Evolutionary conservation across 2,888 invertebrate genomes (phyloP).

Genomic region (Protophormia terraenovae): DNA sequence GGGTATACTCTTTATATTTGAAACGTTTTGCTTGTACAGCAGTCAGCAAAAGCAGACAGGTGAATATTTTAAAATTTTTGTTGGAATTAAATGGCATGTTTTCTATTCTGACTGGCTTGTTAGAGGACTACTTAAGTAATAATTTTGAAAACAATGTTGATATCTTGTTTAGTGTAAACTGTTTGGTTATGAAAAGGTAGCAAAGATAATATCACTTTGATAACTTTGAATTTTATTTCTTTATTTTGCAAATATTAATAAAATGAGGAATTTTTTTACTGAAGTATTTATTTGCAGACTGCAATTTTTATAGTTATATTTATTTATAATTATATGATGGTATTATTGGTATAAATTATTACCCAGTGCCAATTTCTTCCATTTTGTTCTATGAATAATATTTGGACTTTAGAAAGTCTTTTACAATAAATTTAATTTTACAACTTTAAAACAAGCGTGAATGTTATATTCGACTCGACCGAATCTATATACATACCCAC

Average conservation of each 20-base stretch:
- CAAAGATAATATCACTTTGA: not conserved
- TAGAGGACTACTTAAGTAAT: not conserved
- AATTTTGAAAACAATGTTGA: not conserved
- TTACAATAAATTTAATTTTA: too few relatives aligned
- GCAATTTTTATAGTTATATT: not conserved
- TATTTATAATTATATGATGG: not conserved
- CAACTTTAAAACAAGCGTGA: too few relatives aligned
- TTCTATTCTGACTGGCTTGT: not conserved
- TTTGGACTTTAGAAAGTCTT: too few relatives aligned
- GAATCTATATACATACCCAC: too few relatives aligned
- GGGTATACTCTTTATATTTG: not conserved
- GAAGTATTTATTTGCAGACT: not conserved
- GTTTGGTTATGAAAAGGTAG: not conserved
- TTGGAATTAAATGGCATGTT: not conserved
- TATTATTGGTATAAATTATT: too few relatives aligned
- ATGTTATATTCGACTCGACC: too few relatives aligned
- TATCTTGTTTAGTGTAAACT: not conserved
- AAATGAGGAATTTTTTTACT: too few relatives aligned
- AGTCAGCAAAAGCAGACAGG: not conserved
- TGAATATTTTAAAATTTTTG: not conserved
- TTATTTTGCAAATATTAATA: too few relatives aligned
- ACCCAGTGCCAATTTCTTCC: too few relatives aligned
- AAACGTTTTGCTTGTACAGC: not conserved
- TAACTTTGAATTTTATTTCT: not conserved
- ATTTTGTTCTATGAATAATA: too few relatives aligned